These are phyloP conservation scores for Drosophila asahinai DNA, from an alignment of 1,140 invertebrate genomes.

Conservation along the genomic window DNA sequence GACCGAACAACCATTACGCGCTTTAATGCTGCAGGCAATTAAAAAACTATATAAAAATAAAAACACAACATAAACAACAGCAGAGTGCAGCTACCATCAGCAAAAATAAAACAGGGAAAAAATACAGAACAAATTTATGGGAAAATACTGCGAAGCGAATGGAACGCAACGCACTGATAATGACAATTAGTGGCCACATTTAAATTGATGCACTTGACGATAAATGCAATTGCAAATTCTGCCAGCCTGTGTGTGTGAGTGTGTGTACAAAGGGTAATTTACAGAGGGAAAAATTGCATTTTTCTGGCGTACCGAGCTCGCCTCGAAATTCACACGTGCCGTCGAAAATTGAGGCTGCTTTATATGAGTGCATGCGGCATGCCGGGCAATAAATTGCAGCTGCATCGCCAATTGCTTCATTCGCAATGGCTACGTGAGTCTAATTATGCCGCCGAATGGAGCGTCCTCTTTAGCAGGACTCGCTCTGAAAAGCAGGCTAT, in stretches of 20 bases:
- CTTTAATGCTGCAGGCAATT: constrained; percentile 39
- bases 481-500: constrained; percentile 36
- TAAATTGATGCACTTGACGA: constrained; percentile 83
- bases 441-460: constrained; percentile 59
- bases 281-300: constrained; percentile 75
- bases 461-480: not conserved
- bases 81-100: constrained; percentile 12
- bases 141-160: constrained; percentile 35
- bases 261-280: constrained; percentile 71
- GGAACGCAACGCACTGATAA: constrained; percentile 73
- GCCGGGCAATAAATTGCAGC: constrained; percentile 62
- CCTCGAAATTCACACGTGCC: constrained; percentile 78
- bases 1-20: not conserved
- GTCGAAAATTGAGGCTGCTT: constrained; percentile 53
- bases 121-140: constrained; percentile 12
- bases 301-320: constrained; percentile 68
- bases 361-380: constrained; percentile 24
- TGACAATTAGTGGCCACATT: constrained; percentile 84
- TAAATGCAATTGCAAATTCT: constrained; percentile 78
- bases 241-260: constrained; percentile 24
- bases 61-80: constrained; percentile 43
- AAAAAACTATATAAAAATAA: constrained; percentile 35
- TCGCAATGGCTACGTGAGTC: constrained; percentile 47
- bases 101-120: constrained; percentile 15
- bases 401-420: constrained; percentile 72